These are phyloP conservation scores for Setophaga coronata DNA, from an alignment of 2,113 vertebrate genomes.

Conservation along the genomic window DNA sequence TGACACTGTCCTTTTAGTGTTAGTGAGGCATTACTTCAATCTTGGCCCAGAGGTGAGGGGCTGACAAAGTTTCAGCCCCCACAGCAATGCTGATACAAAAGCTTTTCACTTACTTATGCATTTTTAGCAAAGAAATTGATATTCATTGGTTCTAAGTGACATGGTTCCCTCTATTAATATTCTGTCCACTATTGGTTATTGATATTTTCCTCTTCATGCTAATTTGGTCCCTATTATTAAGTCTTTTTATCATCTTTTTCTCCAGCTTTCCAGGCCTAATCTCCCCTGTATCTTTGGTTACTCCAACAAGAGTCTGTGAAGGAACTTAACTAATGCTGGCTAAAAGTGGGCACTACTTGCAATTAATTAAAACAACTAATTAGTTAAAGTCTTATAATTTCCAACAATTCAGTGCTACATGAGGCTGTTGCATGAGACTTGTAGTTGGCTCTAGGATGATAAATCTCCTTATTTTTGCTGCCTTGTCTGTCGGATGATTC, in stretches of 20 bases:
- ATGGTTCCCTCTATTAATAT: neutral
- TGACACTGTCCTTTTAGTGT: neutral
- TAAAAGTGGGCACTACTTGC: neutral
- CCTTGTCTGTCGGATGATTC: neutral
- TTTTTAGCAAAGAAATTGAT: neutral
- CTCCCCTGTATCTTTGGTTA: neutral
- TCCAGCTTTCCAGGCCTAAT: neutral
- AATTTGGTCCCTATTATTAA: neutral
- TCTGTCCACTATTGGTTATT: neutral
- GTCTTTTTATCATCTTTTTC: neutral
- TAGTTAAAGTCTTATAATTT: neutral
- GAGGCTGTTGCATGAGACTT: neutral
- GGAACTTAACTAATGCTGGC: neutral
- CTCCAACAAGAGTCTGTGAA: neutral
- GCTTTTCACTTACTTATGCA: neutral
- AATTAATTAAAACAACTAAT: neutral
- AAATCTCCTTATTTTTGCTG: neutral
- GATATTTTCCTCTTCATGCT: neutral
- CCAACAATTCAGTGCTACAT: neutral
- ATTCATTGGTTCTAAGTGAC: neutral
- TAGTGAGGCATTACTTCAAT: neutral
- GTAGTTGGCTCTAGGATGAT: neutral
- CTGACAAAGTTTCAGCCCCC: neutral
- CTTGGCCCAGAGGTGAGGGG: too few relatives aligned
- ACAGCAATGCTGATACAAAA: neutral